Conservation (phyloP, 2,797 vertebrate species). For the Carapus acus region DNA sequence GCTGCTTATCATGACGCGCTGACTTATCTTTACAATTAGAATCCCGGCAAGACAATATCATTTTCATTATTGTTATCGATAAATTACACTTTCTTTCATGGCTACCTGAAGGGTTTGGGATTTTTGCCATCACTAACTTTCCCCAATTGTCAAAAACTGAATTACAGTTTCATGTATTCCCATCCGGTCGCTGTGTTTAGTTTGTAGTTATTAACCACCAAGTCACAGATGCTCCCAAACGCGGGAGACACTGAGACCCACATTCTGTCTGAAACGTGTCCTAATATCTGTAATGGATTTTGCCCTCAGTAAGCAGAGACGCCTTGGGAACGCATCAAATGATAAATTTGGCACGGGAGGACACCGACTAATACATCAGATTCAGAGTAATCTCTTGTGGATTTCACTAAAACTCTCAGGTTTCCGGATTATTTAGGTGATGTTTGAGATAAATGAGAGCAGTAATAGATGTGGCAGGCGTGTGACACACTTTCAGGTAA, state of each 20-base stretch:
- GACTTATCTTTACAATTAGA: not conserved
- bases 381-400: slow-evolving; percentile 19
- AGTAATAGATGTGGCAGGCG: not conserved
- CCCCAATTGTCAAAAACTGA: slow-evolving; percentile 20
- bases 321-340: slow-evolving; percentile 12
- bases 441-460: slow-evolving; percentile 11
- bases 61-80: no score
- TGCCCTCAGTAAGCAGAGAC: slow-evolving; percentile 29
- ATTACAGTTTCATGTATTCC: slow-evolving; percentile 35
- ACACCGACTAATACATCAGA: slow-evolving; percentile 11
- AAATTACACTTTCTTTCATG: no score
- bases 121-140: no score
- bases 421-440: slow-evolving; percentile 18
- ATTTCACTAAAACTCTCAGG: slow-evolving; percentile 3
- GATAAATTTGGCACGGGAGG: slow-evolving; percentile 26
- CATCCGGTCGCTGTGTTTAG: not conserved
- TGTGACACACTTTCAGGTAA: slow-evolving; percentile 13
- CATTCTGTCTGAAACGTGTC: slow-evolving; percentile 28
- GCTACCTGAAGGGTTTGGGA: no score
- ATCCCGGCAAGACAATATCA: no score
- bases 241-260: slow-evolving; percentile 20
- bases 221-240: slow-evolving; percentile 21
- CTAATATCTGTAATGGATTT: slow-evolving; percentile 34
- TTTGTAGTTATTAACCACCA: slow-evolving; percentile 26
- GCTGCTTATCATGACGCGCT: slow-evolving; percentile 8